These are phyloP conservation scores for Argopecten irradians DNA, from an alignment of 1,140 invertebrate species.

Conservation along the genomic window DNA sequence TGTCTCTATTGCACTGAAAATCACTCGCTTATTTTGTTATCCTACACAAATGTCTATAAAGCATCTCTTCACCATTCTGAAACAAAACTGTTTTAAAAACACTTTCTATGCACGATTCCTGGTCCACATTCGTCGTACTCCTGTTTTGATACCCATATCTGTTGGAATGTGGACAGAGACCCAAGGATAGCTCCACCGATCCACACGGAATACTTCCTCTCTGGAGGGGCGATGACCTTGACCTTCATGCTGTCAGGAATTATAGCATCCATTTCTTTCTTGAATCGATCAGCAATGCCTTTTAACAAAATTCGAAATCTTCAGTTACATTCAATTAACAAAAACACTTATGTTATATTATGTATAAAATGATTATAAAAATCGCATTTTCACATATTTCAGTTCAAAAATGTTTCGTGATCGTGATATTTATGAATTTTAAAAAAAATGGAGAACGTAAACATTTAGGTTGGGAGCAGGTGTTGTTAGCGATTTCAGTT, in stretches of 20 bases:
- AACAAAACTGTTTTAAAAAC: too few relatives aligned
- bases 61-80: too few relatives aligned
- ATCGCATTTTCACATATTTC: not conserved
- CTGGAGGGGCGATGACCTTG: conserved; percentile 83
- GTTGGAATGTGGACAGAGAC: conserved; percentile 82
- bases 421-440: not conserved
- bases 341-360: not conserved
- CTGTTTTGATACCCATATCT: conserved; percentile 81
- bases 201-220: conserved; percentile 64
- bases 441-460: not conserved
- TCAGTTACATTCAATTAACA: too few relatives aligned
- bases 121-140: conserved; percentile 95
- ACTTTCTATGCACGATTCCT: conserved; percentile 92
- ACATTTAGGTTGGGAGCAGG: not conserved
- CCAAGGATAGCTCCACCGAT: conserved; percentile 80
- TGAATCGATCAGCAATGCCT: conserved; percentile 63
- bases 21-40: too few relatives aligned
- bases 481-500: not conserved
- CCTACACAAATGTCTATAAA: too few relatives aligned
- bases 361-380: not conserved
- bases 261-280: conserved; percentile 86
- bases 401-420: conserved; percentile 79
- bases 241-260: conserved; percentile 87
- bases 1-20: too few relatives aligned
- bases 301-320: not conserved